These are phyloP conservation scores for Halcyon chelicuti DNA, from an alignment of 2,797 vertebrate species.

Conservation along the genomic window DNA sequence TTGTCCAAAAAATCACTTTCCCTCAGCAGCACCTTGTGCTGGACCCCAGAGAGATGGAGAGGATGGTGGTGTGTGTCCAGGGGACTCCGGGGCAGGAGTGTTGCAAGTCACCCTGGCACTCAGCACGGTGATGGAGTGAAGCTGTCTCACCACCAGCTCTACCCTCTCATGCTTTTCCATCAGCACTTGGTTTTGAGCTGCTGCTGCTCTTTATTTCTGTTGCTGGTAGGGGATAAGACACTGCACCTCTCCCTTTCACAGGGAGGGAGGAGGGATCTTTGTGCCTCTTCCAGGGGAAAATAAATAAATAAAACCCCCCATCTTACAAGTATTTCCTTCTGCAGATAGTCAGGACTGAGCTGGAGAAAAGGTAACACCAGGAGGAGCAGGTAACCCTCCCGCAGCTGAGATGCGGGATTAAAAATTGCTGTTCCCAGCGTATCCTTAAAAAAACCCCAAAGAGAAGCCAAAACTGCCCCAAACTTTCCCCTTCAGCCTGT, in stretches of 20 bases:
- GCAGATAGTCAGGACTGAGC: neutral
- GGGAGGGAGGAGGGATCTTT: neutral
- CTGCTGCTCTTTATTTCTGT: neutral
- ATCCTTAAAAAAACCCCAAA: conserved; percentile 47
- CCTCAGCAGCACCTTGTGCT: neutral
- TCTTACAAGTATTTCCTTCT: neutral
- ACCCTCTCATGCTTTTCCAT: neutral
- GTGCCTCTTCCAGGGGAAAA: neutral
- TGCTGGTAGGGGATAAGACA: neutral
- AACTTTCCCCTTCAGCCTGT: conserved; percentile 60
- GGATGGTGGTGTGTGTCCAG: neutral
- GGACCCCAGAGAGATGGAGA: neutral
- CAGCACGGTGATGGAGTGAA: fast-evolving
- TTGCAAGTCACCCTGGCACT: fast-evolving
- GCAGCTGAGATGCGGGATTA: neutral
- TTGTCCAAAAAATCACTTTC: neutral
- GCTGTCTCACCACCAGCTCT: neutral
- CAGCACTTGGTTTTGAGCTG: neutral
- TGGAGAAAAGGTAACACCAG: neutral
- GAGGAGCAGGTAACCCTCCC: neutral
- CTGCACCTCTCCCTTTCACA: neutral
- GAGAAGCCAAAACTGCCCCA: conserved; percentile 48
- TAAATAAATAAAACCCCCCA: neutral
- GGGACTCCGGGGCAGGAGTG: fast-evolving
- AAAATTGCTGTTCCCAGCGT: neutral